A percentile compares a stretch with the other conserved stretches of the same genome.
Conservation (phyloP, 2,113 vertebrate genomes). For the Xiphophorus maculatus region DNA sequence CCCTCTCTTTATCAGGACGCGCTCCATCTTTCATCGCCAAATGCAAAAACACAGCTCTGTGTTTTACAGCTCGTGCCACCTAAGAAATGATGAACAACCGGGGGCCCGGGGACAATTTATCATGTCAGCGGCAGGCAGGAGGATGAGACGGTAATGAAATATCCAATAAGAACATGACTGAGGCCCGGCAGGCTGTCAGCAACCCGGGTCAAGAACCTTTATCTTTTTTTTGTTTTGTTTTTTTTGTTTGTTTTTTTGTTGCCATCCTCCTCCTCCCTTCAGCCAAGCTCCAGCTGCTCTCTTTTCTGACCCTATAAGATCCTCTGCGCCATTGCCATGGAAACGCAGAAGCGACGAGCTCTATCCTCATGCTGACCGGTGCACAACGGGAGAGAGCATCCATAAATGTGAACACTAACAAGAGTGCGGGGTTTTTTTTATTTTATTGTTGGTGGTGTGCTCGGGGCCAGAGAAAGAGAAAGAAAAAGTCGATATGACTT, state of each 20-base stretch:
- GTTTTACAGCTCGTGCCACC: constrained; percentile 56
- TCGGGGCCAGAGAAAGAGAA: constrained; percentile 2
- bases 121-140: constrained; percentile 41
- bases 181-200: constrained; percentile 50
- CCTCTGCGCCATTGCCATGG: constrained; percentile 86
- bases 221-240: background rate
- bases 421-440: constrained; percentile 15
- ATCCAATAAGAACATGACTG: constrained; percentile 67
- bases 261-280: constrained; percentile 23
- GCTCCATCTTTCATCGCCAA: constrained; percentile 54
- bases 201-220: constrained; percentile 26
- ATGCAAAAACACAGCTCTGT: constrained; percentile 27
- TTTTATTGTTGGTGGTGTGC: constrained; percentile 49
- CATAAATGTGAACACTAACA: constrained; percentile 36
- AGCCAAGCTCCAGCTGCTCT: constrained; percentile 73
- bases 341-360: constrained; percentile 81
- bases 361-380: constrained; percentile 77
- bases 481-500: constrained; percentile 1
- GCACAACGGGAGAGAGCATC: constrained; percentile 41
- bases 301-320: constrained; percentile 82
- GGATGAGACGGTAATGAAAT: constrained; percentile 76
- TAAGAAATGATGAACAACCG: constrained; percentile 64
- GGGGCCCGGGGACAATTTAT: constrained; percentile 58
- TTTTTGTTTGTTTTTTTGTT: background rate
- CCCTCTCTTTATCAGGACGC: constrained; percentile 53